Evolutionary conservation across 2,797 vertebrate species (phyloP), one percentile per base, ranked within the genome.

Genomic region (Meriones psammophilus): DNA sequence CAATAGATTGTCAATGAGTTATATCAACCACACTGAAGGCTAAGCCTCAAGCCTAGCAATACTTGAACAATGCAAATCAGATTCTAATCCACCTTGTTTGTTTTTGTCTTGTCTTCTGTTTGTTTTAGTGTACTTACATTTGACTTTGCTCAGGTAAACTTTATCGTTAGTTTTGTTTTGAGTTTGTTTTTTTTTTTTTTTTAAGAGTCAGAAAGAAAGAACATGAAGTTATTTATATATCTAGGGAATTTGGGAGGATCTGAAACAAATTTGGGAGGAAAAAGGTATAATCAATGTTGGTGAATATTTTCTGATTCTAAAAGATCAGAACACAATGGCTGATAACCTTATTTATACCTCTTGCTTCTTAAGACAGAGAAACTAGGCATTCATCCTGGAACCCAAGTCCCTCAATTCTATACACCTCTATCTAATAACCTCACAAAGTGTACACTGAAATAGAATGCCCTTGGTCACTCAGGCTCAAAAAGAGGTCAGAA

Each of bases 291-390:
- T 64, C 14, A 64, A 30, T 10, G 50, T 50, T 50, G 50, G 10
- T 50, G 8, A 50, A 50, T 50, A 50, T 50, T 50, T 50, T 50
- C 50, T 50, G 10, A 50, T 50, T 50, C 50, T 50, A 50, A 50
- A 60, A 17, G 42, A 8, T 66, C 1, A 58, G 50, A 20, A 58
- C 33, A 78, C 46, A 0, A 8, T 46, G 17, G 15, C 39, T 8
- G 8, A n/a, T 10, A 4, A 0, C 1, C 28, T 50, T 50, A 22
- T 8, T 15, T 39, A 39, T 22, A 64, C 4, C 2, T 12, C 15
- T 50, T 60, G 3, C 26, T 71, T 58, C 39, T 91, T 13, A 50
- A 64, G 8, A 1, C 10, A 5, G 15, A 84, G 54, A 12, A 68
- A 50, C 24, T 7, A n/a, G 39, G 36, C 36, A 18, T 26, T n/a